phyloP scores from a whole-genome alignment of 1,140 invertebrate genomes.

The Drosophila simulans region DNA sequence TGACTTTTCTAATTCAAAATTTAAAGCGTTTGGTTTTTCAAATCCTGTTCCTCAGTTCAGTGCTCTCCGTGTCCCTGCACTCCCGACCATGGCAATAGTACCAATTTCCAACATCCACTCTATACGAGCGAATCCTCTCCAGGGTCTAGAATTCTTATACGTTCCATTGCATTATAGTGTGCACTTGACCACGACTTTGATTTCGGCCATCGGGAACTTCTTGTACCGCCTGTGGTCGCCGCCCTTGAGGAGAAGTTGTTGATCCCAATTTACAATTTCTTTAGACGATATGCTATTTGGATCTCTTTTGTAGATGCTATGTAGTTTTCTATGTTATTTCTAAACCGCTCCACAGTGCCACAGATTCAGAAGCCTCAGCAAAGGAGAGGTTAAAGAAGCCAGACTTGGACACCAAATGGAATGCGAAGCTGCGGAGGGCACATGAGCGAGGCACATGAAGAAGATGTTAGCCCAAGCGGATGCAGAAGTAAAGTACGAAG shows the following conservation, averaged over 20 bases:
- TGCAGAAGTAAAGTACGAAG: slow-evolving; percentile 26
- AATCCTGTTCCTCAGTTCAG: too few relatives aligned
- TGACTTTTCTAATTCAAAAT: not conserved
- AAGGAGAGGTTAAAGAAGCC: slow-evolving; percentile 40
- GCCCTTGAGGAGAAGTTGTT: slow-evolving; percentile 25
- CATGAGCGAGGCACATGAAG: slow-evolving; percentile 37
- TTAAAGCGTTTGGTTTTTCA: not conserved
- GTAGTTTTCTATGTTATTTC: not conserved
- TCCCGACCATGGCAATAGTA: slow-evolving; percentile 14
- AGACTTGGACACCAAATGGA: slow-evolving; percentile 41
- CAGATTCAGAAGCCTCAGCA: slow-evolving; percentile 33
- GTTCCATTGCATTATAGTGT: slow-evolving; percentile 25
- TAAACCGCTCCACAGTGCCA: slow-evolving; percentile 14
- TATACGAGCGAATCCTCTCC: slow-evolving; percentile 1
- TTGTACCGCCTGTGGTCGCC: slow-evolving; percentile 31
- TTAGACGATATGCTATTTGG: not conserved
- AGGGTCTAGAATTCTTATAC: slow-evolving; percentile 21
- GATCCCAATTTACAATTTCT: not conserved
- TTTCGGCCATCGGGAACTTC: slow-evolving; percentile 13
- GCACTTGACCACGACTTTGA: slow-evolving; percentile 7
- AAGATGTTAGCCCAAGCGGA: slow-evolving; percentile 50
- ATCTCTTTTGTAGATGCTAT: not conserved
- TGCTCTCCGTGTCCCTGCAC: too few relatives aligned
- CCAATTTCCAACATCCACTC: not conserved
- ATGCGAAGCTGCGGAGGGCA: slow-evolving; percentile 28